These are phyloP conservation scores for Lordiphosa collinella DNA, from an alignment of 1,140 invertebrate genomes.

Conservation along the genomic window DNA sequence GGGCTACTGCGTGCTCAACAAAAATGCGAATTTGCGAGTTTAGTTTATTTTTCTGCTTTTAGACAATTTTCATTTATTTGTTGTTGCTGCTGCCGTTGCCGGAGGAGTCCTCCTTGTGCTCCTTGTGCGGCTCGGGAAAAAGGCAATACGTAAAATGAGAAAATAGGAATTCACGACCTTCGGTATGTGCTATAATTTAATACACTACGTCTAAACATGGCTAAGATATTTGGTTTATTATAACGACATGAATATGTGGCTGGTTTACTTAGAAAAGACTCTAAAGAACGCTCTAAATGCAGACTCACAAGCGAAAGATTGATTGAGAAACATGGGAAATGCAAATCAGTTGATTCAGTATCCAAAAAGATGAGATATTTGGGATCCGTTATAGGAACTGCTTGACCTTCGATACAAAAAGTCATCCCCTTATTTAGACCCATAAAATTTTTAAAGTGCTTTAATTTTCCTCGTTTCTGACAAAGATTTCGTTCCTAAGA, in stretches of 20 bases:
- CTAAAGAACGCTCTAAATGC: too few species aligned
- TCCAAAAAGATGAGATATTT: too few species aligned
- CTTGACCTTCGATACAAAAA: too few species aligned
- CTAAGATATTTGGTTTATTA: constrained; percentile 41
- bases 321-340: too few species aligned
- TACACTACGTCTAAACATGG: constrained; percentile 52
- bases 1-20: constrained; percentile 64
- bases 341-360: too few species aligned
- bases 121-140: constrained; percentile 20
- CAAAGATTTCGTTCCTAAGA: too few species aligned
- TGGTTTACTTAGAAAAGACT: too few species aligned
- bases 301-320: too few species aligned
- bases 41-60: constrained; percentile 78
- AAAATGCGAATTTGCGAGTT: constrained; percentile 79
- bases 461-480: too few species aligned
- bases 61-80: constrained; percentile 77
- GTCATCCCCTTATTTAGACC: too few species aligned
- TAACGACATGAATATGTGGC: constrained; percentile 1
- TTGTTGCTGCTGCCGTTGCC: constrained; percentile 34
- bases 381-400: too few species aligned
- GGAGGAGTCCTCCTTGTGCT: background rate
- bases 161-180: constrained; percentile 76
- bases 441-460: too few species aligned
- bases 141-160: constrained; percentile 73
- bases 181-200: constrained; percentile 75